Base-by-base conservation (phyloP, 1,140 invertebrate species). In the Temnothorax nylanderi region DNA sequence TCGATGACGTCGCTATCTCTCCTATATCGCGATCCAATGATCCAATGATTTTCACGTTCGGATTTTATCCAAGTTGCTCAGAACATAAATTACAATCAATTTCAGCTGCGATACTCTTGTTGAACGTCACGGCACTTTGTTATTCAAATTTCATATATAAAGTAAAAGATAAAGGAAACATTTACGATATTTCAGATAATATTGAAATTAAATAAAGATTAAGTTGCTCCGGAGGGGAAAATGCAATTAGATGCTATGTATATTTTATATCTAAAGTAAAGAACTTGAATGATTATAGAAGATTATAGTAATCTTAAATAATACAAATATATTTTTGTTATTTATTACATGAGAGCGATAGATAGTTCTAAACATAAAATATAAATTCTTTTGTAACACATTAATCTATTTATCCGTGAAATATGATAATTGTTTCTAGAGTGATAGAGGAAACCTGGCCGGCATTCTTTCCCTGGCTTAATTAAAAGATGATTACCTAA, bases 401-500 rank as follows among this genome's bases (percentile, higher is more conserved):
- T 75, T 74, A 21, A n/a, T 37, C 37, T 41, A 41, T 41, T 41
- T 41, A 41, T 75, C 37, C 21, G 2, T 75, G 6, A 60, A 41
- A 58, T 54, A 75, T 41, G 72, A 41, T 75, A 37, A 75, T 75
- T 21, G 37, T 58, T 75, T 75, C 1, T 44, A 58, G 6, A 41
- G 1, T 3, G 34, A 41, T 75, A 58, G 1, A 75, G 34, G 72
- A 44, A 58, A n/a, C 3, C 72, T 26, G 54, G 72, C 7, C 54
- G 72, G 54, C 51, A 41, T 75, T 18, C 72, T 54, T 75, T 75
- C 2, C 37, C 54, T n/a, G 10, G 10, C 54, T 75, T 75, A 75
- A 75, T 41, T 75, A 75, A 75, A 75, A 75, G 54, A 44, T 75
- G 72, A 75, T 60, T 44, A 41, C 54, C 54, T 75, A 75, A 75